phyloP scores from a whole-genome alignment of 2,797 vertebrate species.

The Acanthopagrus latus region DNA sequence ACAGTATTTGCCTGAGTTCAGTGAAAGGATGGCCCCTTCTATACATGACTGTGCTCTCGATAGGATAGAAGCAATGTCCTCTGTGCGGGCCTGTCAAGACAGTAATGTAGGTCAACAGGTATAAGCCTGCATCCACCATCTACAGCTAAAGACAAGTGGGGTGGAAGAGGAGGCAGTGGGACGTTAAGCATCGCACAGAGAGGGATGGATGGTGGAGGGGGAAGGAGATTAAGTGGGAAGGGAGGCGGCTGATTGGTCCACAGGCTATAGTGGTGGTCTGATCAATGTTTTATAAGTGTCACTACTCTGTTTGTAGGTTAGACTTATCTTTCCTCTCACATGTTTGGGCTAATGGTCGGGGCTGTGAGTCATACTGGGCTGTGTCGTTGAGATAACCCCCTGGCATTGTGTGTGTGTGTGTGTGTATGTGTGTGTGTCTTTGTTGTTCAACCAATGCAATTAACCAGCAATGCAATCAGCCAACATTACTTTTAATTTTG shows the following conservation, averaged over 20 bases:
- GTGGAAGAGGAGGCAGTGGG: slow-evolving; percentile 62
- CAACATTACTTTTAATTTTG: slow-evolving; percentile 42
- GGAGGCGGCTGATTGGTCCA: slow-evolving; percentile 45
- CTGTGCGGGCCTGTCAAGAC: slow-evolving; percentile 27
- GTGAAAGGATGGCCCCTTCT: background rate
- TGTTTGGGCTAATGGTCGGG: slow-evolving; percentile 60
- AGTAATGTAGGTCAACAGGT: slow-evolving; percentile 77
- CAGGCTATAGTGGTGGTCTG: slow-evolving; percentile 44
- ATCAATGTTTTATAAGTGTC: slow-evolving; percentile 79
- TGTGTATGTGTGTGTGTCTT: background rate
- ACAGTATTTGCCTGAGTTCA: background rate
- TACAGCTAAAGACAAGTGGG: slow-evolving; percentile 57
- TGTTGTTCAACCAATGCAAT: slow-evolving; percentile 31
- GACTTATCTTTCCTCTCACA: slow-evolving; percentile 68
- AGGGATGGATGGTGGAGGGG: slow-evolving; percentile 32
- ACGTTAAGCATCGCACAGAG: slow-evolving; percentile 29
- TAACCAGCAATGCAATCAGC: slow-evolving; percentile 37
- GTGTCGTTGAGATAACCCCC: slow-evolving; percentile 68
- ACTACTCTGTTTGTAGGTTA: slow-evolving; percentile 66
- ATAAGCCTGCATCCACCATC: slow-evolving; percentile 56
- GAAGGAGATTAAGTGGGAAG: slow-evolving; percentile 14
- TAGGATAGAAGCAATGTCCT: slow-evolving; percentile 24
- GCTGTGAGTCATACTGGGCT: slow-evolving; percentile 60
- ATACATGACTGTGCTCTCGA: slow-evolving; percentile 1
- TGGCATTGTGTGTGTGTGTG: slow-evolving; percentile 33